phyloP scores from a whole-genome alignment of 2,113 vertebrate genomes.

The Crotalus horridus region DNA sequence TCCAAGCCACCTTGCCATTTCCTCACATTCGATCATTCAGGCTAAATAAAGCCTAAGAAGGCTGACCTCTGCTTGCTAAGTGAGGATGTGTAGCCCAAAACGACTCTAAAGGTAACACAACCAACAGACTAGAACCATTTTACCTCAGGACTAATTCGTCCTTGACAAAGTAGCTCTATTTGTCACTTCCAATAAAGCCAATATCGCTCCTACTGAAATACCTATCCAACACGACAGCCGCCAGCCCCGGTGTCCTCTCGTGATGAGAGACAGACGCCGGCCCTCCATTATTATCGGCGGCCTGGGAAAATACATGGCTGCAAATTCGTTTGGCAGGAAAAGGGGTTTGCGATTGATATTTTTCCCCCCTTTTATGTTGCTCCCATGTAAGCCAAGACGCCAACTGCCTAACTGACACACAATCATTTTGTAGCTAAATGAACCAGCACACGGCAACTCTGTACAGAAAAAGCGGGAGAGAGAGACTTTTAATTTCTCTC shows the following conservation, averaged over 20 bases:
- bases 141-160: neutral
- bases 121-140: neutral
- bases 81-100: neutral
- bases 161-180: neutral
- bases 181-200: neutral
- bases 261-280: neutral
- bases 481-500: conserved; percentile 22
- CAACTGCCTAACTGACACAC: neutral
- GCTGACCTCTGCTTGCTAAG: neutral
- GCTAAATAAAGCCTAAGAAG: too few relatives aligned
- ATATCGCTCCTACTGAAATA: neutral
- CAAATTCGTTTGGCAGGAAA: neutral
- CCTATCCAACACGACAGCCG: neutral
- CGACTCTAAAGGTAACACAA: neutral
- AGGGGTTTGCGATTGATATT: neutral
- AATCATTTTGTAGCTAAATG: conserved; percentile 40
- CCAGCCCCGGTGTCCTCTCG: neutral
- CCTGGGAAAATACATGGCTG: neutral
- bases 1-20: neutral
- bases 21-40: neutral
- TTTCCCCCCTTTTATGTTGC: conserved; percentile 6
- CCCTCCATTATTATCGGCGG: neutral
- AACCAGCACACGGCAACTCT: conserved; percentile 42
- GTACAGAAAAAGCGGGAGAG: conserved; percentile 34
- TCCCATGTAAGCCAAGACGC: neutral